A percentile compares a stretch with the other conserved stretches of the same genome.
These are phyloP conservation scores for Campaea margaritaria DNA, from an alignment of 2,888 invertebrate species.

Conservation along the genomic window DNA sequence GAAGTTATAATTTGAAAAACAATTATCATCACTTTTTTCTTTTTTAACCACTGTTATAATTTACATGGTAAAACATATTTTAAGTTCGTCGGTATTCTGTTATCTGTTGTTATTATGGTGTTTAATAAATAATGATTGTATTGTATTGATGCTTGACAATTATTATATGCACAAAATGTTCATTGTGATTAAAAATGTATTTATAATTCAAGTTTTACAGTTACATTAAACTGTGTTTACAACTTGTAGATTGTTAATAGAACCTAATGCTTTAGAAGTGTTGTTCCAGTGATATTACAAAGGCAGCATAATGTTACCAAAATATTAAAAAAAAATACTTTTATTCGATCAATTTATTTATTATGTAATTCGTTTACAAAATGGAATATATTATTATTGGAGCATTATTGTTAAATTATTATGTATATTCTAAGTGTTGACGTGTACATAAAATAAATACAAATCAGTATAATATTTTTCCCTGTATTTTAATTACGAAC, in stretches of 20 bases:
- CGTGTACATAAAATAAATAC: conserved; percentile 73
- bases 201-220: not conserved
- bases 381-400: conserved; percentile 28
- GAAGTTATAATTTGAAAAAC: too few species aligned
- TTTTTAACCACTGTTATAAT: too few species aligned
- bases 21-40: too few species aligned
- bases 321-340: conserved; percentile 11
- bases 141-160: conserved; percentile 16
- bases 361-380: conserved; percentile 24
- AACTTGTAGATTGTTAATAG: not conserved
- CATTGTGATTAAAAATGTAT: not conserved
- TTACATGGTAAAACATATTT: too few species aligned
- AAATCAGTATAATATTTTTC: conserved; percentile 50
- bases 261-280: conserved; percentile 6
- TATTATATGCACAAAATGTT: conserved; percentile 18
- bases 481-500: conserved; percentile 48
- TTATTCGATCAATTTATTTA: conserved; percentile 20
- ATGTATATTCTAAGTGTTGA: conserved; percentile 70
- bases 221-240: not conserved
- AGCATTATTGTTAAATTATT: conserved; percentile 28
- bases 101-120: too few species aligned
- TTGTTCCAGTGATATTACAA: conserved; percentile 14
- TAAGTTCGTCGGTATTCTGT: too few species aligned
- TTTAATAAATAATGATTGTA: too few species aligned
- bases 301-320: conserved; percentile 10